phyloP scores from a whole-genome alignment of 2,797 vertebrate genomes.

The Tauraco hartlaubi region DNA sequence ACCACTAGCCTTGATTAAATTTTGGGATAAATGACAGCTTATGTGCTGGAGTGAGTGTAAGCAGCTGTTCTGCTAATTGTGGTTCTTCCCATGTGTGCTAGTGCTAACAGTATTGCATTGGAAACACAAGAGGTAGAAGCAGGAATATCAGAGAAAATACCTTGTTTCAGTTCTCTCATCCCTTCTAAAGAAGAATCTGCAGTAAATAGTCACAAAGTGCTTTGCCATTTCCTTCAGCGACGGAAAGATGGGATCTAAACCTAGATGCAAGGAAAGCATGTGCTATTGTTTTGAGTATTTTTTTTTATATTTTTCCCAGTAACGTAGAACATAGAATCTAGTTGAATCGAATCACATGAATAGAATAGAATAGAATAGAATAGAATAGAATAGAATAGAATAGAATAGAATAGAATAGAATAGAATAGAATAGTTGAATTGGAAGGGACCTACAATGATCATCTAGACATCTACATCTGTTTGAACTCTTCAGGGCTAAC shows the following conservation, averaged over 20 bases:
- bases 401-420: background rate
- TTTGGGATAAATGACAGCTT: slow-evolving; percentile 15
- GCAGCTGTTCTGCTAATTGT: slow-evolving; percentile 44
- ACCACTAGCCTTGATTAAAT: background rate
- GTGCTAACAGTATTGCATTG: background rate
- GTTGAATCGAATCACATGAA: no score
- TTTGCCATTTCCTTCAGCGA: background rate
- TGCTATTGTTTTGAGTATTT: background rate
- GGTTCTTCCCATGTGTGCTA: background rate
- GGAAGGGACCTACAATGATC: background rate
- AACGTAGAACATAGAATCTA: no score
- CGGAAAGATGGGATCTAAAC: background rate
- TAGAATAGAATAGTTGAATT: background rate
- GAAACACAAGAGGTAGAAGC: background rate
- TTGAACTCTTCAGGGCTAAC: background rate
- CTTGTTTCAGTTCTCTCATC: background rate
- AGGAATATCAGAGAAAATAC: background rate
- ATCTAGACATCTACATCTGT: background rate
- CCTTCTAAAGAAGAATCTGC: background rate
- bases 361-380: no score
- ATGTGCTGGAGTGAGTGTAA: background rate
- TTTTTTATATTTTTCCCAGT: background rate
- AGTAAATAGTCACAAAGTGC: background rate
- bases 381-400: no score
- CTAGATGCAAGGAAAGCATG: background rate